These are phyloP conservation scores for Agrenia bidenticulata DNA, from an alignment of 2,888 invertebrate species.

Conservation along the genomic window DNA sequence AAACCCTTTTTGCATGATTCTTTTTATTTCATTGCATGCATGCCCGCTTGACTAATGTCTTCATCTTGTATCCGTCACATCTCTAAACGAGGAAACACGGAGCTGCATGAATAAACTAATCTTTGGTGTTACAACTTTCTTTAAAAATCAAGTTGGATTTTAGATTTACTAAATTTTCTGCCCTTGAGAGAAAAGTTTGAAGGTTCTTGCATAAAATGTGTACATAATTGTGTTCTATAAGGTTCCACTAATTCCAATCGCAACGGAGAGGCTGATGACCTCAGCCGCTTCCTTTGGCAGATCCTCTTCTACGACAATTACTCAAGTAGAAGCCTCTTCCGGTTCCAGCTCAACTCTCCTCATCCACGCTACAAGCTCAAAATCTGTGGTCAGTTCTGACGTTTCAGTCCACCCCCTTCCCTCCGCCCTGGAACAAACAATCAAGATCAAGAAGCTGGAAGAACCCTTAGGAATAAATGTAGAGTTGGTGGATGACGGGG, in stretches of 20 bases:
- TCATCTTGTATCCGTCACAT: no score
- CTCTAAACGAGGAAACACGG: no score
- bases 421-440: slow-evolving; percentile 60
- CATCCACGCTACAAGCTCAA: slow-evolving; percentile 6
- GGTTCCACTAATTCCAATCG: slow-evolving; percentile 53
- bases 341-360: slow-evolving; percentile 31
- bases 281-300: slow-evolving; percentile 40
- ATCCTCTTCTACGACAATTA: slow-evolving; percentile 39
- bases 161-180: no score
- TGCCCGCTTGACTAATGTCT: no score
- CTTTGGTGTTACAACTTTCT: no score
- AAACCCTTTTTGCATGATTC: no score
- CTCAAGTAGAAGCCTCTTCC: slow-evolving; percentile 42
- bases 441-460: slow-evolving; percentile 62
- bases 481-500: slow-evolving; percentile 62
- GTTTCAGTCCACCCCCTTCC: slow-evolving; percentile 56
- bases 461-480: slow-evolving; percentile 63
- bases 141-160: no score
- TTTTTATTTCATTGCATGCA: no score
- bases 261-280: slow-evolving; percentile 54
- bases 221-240: no score
- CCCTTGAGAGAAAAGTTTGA: no score
- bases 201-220: no score
- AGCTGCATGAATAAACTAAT: no score
- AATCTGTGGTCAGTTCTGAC: slow-evolving; percentile 28